phyloP scores from a whole-genome alignment of 2,113 vertebrate genomes.

The Cercocebus atys region DNA sequence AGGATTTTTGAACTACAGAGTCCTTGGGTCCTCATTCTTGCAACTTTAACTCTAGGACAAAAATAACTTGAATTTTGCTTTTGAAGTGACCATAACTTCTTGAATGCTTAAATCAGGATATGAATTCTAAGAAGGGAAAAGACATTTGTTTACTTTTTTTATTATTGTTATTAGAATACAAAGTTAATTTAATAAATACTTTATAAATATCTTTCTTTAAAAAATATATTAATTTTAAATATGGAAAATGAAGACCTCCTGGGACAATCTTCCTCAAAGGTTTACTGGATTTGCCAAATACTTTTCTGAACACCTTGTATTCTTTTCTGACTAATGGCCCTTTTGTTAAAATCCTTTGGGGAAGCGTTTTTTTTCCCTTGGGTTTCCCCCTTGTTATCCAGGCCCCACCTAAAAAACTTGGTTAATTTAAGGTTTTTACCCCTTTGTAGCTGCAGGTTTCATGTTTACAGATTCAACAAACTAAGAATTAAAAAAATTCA shows the following conservation, averaged over 20 bases:
- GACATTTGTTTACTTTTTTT: background rate
- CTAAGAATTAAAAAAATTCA: background rate
- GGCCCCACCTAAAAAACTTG: too few relatives aligned
- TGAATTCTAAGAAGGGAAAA: background rate
- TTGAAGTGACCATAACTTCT: background rate
- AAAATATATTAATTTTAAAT: background rate
- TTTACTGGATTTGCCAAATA: background rate
- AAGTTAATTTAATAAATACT: conserved; percentile 15
- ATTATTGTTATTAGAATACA: background rate
- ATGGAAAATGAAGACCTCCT: background rate
- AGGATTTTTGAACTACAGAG: background rate
- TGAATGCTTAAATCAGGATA: background rate
- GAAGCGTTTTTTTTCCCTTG: background rate
- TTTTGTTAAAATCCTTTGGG: background rate
- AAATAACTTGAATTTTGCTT: conserved; percentile 18
- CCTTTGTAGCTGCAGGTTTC: background rate
- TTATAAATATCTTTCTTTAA: conserved; percentile 11
- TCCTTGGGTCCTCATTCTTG: background rate
- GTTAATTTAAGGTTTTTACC: background rate
- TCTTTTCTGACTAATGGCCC: background rate
- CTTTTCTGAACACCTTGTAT: background rate
- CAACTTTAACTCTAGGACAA: background rate
- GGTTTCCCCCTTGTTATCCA: too few relatives aligned
- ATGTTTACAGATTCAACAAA: background rate
- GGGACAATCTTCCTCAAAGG: background rate